phyloP scores from a whole-genome alignment of 2,113 vertebrate species.

The Campylomormyrus tamandua region DNA sequence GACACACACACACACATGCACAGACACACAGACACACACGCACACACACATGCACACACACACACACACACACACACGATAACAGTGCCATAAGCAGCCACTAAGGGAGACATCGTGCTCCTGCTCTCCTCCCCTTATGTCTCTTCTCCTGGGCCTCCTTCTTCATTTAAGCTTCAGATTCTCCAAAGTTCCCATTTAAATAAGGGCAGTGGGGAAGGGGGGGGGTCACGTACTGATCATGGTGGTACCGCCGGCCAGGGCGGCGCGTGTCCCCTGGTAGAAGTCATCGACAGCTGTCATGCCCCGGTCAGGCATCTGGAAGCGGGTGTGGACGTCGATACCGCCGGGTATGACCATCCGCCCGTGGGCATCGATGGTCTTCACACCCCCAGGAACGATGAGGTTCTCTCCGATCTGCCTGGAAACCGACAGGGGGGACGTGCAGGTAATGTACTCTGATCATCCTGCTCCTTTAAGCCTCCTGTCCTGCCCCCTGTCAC shows the following conservation, averaged over 20 bases:
- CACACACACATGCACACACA: too few species aligned
- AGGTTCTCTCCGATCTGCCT: constrained; percentile 98
- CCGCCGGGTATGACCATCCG: constrained; percentile 93
- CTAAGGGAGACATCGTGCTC: neutral
- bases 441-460: neutral
- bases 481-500: too few species aligned
- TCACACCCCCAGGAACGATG: constrained; percentile 94
- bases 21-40: too few species aligned
- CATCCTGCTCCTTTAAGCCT: too few species aligned
- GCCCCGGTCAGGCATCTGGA: constrained; percentile 95
- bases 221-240: constrained; percentile 85
- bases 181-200: neutral
- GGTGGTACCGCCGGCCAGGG: constrained; percentile 86
- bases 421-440: neutral
- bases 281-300: constrained; percentile 93
- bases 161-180: neutral
- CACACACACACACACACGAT: neutral
- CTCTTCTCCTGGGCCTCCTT: neutral
- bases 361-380: constrained; percentile 90
- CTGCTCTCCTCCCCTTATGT: neutral
- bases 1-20: too few species aligned
- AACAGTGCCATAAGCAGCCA: neutral
- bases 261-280: constrained; percentile 91
- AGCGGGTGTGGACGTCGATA: constrained; percentile 91
- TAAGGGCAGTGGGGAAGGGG: neutral